phyloP scores from a whole-genome alignment of 2,888 invertebrate species.

The Leucoma salicis region DNA sequence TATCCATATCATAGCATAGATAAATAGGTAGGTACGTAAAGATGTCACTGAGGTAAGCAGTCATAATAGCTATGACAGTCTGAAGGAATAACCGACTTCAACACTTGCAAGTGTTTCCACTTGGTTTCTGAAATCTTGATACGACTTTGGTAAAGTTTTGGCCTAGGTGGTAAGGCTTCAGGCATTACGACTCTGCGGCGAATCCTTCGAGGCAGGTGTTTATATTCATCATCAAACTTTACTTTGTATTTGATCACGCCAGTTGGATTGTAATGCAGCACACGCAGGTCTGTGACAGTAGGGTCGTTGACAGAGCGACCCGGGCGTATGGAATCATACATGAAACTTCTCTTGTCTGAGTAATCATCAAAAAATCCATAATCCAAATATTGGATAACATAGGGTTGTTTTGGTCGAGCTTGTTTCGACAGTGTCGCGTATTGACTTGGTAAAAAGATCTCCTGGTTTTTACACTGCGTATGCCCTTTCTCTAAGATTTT shows the following conservation, averaged over 20 bases:
- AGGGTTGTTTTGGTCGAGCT: background rate
- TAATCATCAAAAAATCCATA: no score
- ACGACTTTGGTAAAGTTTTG: no score
- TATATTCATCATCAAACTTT: background rate
- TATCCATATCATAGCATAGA: no score
- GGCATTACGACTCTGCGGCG: no score
- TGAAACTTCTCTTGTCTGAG: no score
- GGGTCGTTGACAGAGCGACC: constrained; percentile 5
- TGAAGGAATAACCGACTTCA: background rate
- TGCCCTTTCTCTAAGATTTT: no score
- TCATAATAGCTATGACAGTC: background rate
- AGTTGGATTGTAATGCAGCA: background rate
- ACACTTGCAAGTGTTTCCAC: background rate
- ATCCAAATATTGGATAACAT: background rate
- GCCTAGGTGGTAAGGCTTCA: no score
- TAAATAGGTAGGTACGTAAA: no score
- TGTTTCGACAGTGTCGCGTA: no score
- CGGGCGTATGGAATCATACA: constrained; percentile 3
- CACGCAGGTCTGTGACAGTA: constrained; percentile 3
- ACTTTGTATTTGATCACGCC: background rate
- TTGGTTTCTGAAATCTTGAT: no score
- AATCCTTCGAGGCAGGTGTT: background rate
- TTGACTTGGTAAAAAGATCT: background rate
- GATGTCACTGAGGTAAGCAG: background rate
- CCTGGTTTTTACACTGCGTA: constrained; percentile 2